These are phyloP conservation scores for Vulpes ferrilata DNA, from an alignment of 2,113 vertebrate species.

Conservation along the genomic window DNA sequence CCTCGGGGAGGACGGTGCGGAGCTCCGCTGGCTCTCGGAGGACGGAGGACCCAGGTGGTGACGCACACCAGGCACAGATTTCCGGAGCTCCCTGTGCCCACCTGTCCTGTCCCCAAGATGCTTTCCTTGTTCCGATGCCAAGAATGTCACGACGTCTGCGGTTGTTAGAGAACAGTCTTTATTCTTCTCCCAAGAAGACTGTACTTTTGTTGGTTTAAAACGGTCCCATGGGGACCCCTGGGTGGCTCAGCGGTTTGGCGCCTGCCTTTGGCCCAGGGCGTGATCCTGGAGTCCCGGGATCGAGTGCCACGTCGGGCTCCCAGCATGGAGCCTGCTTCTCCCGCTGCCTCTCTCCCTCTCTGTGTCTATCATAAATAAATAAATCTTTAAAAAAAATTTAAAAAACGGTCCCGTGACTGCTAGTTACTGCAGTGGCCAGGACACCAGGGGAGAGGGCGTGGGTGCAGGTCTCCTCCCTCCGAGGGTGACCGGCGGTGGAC, in stretches of 20 bases:
- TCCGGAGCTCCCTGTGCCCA: rapidly evolving
- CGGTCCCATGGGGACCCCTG: no score
- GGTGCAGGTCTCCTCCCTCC: rapidly evolving
- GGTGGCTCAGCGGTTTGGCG: no score
- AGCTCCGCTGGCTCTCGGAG: not conserved
- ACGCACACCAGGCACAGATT: rapidly evolving
- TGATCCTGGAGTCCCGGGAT: no score
- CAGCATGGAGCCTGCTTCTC: no score
- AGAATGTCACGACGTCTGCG: rapidly evolving
- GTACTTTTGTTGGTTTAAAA: not conserved
- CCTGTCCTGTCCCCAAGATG: rapidly evolving
- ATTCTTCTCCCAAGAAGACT: not conserved
- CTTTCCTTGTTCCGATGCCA: rapidly evolving
- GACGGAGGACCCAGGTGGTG: rapidly evolving
- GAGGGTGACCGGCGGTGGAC: rapidly evolving
- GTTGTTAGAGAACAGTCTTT: rapidly evolving
- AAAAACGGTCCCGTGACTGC: no score
- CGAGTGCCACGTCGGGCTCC: no score
- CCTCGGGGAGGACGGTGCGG: rapidly evolving
- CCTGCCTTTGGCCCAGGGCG: no score
- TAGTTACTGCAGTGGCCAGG: rapidly evolving
- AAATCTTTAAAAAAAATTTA: no score
- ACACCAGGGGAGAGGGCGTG: rapidly evolving
- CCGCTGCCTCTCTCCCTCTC: no score
- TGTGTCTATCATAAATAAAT: no score